phyloP scores from a whole-genome alignment of 2,797 vertebrate species.

The Protosalanx chinensis region DNA sequence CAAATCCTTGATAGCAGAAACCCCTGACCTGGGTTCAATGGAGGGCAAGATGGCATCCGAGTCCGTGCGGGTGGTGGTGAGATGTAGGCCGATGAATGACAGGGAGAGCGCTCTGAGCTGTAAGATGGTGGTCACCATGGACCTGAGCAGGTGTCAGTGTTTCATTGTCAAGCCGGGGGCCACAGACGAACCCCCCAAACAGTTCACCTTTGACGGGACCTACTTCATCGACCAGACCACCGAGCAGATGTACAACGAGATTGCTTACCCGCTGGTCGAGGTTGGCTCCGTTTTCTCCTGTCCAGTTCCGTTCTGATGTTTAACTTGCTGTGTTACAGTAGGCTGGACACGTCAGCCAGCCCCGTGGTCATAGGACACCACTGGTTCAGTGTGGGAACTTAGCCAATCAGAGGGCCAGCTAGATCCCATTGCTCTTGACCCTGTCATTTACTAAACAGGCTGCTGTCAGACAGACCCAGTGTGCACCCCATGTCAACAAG shows the following conservation, averaged over 20 bases:
- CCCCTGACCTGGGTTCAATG: neutral
- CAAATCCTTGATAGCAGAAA: neutral
- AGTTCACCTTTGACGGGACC: conserved; percentile 87
- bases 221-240: conserved; percentile 79
- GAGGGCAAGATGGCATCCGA: conserved; percentile 75
- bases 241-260: conserved; percentile 88
- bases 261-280: conserved; percentile 83
- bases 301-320: neutral
- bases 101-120: conserved; percentile 75
- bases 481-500: neutral
- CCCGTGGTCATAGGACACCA: conserved; percentile 53
- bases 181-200: conserved; percentile 76
- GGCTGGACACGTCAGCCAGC: neutral
- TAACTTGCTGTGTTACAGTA: conserved; percentile 4
- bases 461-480: conserved; percentile 25
- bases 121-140: conserved; percentile 70
- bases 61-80: conserved; percentile 83
- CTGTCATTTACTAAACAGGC: conserved; percentile 44
- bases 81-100: conserved; percentile 80
- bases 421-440: conserved; percentile 45
- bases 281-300: conserved; percentile 56
- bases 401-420: conserved; percentile 4
- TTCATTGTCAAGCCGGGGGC: conserved; percentile 77
- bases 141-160: conserved; percentile 75
- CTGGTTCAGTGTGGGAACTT: conserved; percentile 34